Percentiles rank a stretch among this genome's conserved stretches.
phyloP scores from a whole-genome alignment of 2,797 vertebrate genomes.

The Poeciliopsis infans region DNA sequence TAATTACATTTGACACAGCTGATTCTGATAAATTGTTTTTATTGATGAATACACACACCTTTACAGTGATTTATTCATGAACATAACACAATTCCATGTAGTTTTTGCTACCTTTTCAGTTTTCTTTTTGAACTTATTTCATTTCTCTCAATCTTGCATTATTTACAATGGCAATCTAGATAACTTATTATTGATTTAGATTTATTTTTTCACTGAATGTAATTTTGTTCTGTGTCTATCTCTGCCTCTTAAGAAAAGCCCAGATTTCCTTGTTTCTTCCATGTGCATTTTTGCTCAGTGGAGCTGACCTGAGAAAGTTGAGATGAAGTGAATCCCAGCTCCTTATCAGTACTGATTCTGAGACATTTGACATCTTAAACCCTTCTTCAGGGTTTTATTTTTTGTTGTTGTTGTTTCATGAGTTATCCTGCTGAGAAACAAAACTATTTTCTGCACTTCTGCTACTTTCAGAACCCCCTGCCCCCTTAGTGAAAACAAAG shows the following conservation, averaged over 20 bases:
- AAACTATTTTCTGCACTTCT: background rate
- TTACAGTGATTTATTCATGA: too few species aligned
- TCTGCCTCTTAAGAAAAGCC: background rate
- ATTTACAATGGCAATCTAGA: background rate
- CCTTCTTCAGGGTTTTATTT: background rate
- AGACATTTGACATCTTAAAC: background rate
- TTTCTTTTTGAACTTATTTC: background rate
- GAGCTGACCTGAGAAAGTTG: background rate
- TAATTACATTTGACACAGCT: too few species aligned
- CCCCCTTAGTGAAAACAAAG: slow-evolving; percentile 36
- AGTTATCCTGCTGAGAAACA: background rate
- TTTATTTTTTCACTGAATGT: background rate
- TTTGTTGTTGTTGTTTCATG: background rate
- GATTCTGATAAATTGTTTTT: too few species aligned
- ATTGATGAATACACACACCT: too few species aligned
- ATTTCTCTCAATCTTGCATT: background rate
- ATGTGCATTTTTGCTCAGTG: background rate
- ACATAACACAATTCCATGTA: too few species aligned
- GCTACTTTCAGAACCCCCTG: background rate
- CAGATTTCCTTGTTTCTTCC: background rate
- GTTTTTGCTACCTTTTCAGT: background rate
- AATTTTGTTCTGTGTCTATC: background rate
- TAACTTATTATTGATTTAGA: background rate
- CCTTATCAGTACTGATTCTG: background rate
- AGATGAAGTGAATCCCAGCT: background rate